These are phyloP conservation scores for Myanophis thanlyinensis DNA, from an alignment of 2,113 vertebrate genomes.

Conservation along the genomic window DNA sequence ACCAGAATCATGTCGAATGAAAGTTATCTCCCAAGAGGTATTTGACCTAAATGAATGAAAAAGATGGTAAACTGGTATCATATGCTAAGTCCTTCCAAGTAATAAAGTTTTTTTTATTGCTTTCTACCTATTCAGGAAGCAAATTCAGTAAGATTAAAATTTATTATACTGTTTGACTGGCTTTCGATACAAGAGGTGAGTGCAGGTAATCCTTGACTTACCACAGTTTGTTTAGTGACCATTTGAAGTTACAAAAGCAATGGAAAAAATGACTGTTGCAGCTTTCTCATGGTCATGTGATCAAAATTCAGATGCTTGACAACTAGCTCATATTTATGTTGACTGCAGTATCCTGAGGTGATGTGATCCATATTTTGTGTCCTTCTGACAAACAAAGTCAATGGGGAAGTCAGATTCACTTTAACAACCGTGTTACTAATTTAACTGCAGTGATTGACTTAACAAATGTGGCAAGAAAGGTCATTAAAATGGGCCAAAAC, in stretches of 20 bases:
- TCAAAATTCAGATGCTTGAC: background rate
- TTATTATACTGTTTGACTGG: background rate
- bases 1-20: constrained; percentile 78
- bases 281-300: background rate
- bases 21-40: constrained; percentile 87
- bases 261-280: background rate
- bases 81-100: fast-evolving
- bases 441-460: background rate
- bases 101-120: fast-evolving
- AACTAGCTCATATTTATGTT: background rate
- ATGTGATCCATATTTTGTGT: background rate
- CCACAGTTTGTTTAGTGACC: background rate
- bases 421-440: background rate
- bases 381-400: background rate
- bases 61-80: background rate
- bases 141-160: background rate
- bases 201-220: background rate
- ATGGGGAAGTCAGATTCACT: background rate
- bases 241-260: background rate
- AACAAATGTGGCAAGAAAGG: background rate
- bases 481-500: background rate
- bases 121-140: background rate
- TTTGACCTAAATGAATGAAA: constrained; percentile 76
- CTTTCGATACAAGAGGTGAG: background rate
- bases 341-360: background rate